phyloP scores from a whole-genome alignment of 2,113 vertebrate species.

The Pan troglodytes region DNA sequence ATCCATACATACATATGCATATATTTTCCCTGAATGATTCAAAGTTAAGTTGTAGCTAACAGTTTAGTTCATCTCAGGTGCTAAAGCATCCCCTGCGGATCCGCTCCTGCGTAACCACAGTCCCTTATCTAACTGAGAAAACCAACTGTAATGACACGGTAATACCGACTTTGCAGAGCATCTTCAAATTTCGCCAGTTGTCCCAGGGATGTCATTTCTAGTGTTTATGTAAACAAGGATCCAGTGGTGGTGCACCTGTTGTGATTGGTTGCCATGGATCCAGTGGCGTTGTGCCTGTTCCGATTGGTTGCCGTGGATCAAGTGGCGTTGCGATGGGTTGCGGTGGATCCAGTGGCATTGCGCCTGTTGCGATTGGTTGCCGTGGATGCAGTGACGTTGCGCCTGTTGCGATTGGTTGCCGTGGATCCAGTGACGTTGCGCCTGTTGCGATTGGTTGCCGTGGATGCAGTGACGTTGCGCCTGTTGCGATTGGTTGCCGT shows the following conservation, averaged over 20 bases:
- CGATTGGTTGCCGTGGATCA: neutral
- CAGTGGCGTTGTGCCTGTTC: too few relatives aligned
- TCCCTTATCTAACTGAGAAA: neutral
- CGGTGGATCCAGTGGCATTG: rapidly evolving
- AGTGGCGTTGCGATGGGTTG: rapidly evolving
- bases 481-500: rapidly evolving
- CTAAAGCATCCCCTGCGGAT: rapidly evolving
- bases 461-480: rapidly evolving
- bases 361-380: too few relatives aligned
- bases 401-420: too few relatives aligned
- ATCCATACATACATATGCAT: rapidly evolving
- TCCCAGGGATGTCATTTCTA: rapidly evolving
- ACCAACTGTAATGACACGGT: rapidly evolving
- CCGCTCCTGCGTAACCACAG: rapidly evolving
- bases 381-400: too few relatives aligned
- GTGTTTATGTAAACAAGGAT: rapidly evolving
- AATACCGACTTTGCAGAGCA: rapidly evolving
- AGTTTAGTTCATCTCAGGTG: neutral
- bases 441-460: too few relatives aligned
- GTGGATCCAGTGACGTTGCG: rapidly evolving
- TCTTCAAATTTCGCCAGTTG: rapidly evolving
- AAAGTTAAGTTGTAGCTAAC: neutral
- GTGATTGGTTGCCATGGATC: too few relatives aligned
- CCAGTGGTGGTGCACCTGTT: neutral
- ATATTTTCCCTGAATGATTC: neutral